Percentiles rank a stretch among this genome's conserved stretches.
phyloP scores from a whole-genome alignment of 2,113 vertebrate species.

The Otus sunia region DNA sequence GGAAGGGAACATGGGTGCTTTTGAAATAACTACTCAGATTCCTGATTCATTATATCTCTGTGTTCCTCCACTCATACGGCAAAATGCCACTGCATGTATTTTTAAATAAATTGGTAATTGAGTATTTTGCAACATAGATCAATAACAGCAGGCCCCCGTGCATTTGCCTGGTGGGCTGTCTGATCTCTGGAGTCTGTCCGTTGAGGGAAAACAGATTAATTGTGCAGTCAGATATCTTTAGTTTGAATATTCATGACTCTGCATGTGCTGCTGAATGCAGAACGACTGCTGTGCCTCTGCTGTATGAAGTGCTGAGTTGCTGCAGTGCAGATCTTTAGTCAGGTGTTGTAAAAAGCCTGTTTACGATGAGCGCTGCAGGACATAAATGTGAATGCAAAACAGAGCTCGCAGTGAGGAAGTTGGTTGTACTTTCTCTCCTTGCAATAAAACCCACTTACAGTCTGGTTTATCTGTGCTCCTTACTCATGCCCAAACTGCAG shows the following conservation, averaged over 20 bases:
- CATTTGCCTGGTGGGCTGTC: not conserved
- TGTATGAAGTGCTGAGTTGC: not conserved
- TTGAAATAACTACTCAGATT: not conserved
- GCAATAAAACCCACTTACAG: not conserved
- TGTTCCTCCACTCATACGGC: not conserved
- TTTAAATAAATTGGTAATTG: not conserved
- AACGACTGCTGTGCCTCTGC: not conserved
- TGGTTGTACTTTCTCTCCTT: not conserved
- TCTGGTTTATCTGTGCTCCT: not conserved
- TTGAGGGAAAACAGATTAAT: not conserved
- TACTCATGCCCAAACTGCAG: not conserved
- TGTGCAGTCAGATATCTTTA: not conserved
- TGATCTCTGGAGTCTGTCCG: not conserved
- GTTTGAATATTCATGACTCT: not conserved
- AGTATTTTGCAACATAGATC: not conserved
- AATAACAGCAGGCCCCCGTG: not conserved
- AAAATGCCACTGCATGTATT: fast-evolving
- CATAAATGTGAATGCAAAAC: not conserved
- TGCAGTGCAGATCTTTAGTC: constrained; percentile 27
- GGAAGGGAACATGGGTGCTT: not conserved
- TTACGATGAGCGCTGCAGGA: not conserved
- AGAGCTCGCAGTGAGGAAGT: not conserved
- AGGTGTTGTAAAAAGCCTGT: not conserved
- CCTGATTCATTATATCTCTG: not conserved
- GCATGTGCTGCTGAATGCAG: not conserved